Conservation (phyloP, 2,113 vertebrate genomes). For the Embiotoca jacksoni region DNA sequence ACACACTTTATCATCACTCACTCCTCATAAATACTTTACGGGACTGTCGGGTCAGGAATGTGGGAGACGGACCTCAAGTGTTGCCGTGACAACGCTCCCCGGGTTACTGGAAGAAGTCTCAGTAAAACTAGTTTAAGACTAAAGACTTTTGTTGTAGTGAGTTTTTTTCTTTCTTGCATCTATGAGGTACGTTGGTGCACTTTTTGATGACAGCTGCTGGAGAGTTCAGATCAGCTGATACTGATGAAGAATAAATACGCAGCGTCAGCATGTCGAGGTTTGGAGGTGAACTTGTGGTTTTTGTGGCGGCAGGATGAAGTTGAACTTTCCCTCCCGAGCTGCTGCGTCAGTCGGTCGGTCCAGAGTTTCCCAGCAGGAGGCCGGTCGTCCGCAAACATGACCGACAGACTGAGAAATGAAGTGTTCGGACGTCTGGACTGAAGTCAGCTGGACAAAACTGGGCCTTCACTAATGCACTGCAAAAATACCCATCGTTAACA, state of each 20-base stretch:
- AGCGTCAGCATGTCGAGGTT: no score
- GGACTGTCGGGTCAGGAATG: constrained; percentile 9
- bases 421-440: constrained; percentile 26
- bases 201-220: no score
- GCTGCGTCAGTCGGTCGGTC: neutral
- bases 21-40: constrained; percentile 5
- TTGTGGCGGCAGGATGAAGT: neutral
- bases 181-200: no score
- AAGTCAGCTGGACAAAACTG: constrained; percentile 25
- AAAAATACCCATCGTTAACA: neutral
- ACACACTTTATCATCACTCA: neutral
- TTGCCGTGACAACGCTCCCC: no score
- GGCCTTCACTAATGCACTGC: neutral
- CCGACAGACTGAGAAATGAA: neutral
- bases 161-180: no score
- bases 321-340: constrained; percentile 30
- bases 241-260: no score
- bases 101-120: no score
- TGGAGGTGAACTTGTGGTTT: neutral
- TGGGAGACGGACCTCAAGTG: neutral
- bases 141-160: no score
- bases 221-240: no score
- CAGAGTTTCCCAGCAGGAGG: constrained; percentile 35
- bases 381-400: constrained; percentile 34
- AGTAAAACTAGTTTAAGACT: no score